phyloP scores from a whole-genome alignment of 2,113 vertebrate species.

The Carettochelys insculpta region DNA sequence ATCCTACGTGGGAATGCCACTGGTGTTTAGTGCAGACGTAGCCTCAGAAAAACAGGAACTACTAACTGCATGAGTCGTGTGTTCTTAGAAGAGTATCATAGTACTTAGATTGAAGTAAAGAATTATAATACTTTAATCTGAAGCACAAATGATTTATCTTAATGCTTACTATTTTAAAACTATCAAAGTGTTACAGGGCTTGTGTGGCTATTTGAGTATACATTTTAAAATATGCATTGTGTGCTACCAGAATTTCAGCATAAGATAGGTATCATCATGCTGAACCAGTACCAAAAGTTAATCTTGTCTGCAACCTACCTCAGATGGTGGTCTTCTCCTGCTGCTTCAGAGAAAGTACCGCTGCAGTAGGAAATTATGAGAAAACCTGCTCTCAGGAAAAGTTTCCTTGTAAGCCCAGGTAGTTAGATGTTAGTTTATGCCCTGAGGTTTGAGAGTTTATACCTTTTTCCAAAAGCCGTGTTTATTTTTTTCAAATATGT shows the following conservation, averaged over 20 bases:
- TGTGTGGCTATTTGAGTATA: neutral
- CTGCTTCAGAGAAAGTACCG: neutral
- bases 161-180: neutral
- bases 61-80: neutral
- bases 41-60: neutral
- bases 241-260: neutral
- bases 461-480: rapidly evolving
- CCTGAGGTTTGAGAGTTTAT: neutral
- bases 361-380: neutral
- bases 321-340: neutral
- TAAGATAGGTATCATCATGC: neutral
- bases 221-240: neutral
- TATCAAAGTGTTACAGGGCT: neutral
- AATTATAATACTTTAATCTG: neutral
- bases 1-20: neutral
- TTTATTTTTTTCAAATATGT: neutral
- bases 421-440: neutral
- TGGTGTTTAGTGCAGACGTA: neutral
- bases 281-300: neutral
- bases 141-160: neutral
- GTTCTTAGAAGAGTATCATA: neutral
- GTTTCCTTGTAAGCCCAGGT: neutral
- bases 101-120: neutral
- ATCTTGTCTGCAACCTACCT: neutral
- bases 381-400: neutral